Evolutionary conservation across 2,888 invertebrate species (phyloP).

Genomic region (Cremastinae sp.): DNA sequence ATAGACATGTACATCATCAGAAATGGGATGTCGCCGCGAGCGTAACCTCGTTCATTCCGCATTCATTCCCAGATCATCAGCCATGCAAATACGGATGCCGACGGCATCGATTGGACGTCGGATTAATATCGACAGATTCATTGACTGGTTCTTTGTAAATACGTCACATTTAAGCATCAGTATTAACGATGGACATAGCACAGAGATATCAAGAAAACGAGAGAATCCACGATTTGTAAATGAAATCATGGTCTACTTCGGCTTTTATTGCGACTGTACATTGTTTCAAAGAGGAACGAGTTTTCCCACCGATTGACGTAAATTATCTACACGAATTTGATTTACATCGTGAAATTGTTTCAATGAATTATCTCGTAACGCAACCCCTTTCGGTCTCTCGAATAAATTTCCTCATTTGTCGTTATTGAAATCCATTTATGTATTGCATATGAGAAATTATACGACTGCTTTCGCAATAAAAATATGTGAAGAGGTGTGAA

Average conservation of each 20-base stretch:
- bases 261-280: constrained; percentile 24
- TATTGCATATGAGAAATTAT: no score
- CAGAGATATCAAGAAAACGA: constrained; percentile 13
- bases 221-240: constrained; percentile 63
- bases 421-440: no score
- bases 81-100: constrained; percentile 64
- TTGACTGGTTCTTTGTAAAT: constrained; percentile 67
- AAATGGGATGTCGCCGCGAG: constrained; percentile 24
- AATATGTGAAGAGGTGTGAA: neutral
- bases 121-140: constrained; percentile 75
- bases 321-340: constrained; percentile 37
- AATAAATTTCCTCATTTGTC: no score
- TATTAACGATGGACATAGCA: constrained; percentile 60
- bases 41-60: constrained; percentile 6
- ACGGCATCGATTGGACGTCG: constrained; percentile 72
- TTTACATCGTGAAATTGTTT: constrained; percentile 14
- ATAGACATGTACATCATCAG: no score
- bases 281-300: constrained; percentile 8
- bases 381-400: no score
- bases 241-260: constrained; percentile 60
- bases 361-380: no score
- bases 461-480: no score
- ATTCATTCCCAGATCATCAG: constrained; percentile 25
- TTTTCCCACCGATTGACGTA: constrained; percentile 26
- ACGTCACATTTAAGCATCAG: constrained; percentile 61